These are phyloP conservation scores for Paragorgia papillata DNA, from an alignment of 92 coral and sea anemone species.

Conservation along the genomic window DNA sequence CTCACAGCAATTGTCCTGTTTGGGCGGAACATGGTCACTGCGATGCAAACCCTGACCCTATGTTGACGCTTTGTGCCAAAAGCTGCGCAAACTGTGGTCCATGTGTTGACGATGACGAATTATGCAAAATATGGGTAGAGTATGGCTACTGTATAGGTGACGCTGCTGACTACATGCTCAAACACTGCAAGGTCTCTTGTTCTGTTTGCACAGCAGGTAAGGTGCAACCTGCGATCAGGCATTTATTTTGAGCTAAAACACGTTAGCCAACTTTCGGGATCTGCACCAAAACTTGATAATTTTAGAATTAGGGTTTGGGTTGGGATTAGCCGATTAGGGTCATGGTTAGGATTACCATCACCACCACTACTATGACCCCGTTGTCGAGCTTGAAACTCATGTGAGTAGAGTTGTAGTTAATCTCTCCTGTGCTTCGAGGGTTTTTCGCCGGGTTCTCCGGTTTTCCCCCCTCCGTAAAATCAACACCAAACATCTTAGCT, in stretches of 20 bases:
- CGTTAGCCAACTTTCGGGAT: too few species aligned
- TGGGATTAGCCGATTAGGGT: too few species aligned
- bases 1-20: constrained; percentile 27
- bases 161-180: constrained; percentile 55
- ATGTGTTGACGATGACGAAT: constrained; percentile 28
- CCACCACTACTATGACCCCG: too few species aligned
- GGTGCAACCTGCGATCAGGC: neutral
- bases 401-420: too few species aligned
- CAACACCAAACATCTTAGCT: too few species aligned
- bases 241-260: neutral
- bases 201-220: constrained; percentile 48
- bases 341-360: too few species aligned
- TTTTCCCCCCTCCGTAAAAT: too few species aligned
- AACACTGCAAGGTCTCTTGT: constrained; percentile 76
- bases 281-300: too few species aligned
- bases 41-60: constrained; percentile 62
- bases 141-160: constrained; percentile 4
- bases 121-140: neutral
- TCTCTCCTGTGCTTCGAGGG: too few species aligned
- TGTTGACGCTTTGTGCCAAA: constrained; percentile 66
- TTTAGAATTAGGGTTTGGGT: too few species aligned
- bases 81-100: constrained; percentile 71
- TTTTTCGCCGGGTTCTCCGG: too few species aligned
- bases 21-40: constrained; percentile 78
- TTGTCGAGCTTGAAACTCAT: too few species aligned